These are phyloP conservation scores for Orchestia grillus DNA, from an alignment of 1,140 invertebrate genomes.

Conservation along the genomic window DNA sequence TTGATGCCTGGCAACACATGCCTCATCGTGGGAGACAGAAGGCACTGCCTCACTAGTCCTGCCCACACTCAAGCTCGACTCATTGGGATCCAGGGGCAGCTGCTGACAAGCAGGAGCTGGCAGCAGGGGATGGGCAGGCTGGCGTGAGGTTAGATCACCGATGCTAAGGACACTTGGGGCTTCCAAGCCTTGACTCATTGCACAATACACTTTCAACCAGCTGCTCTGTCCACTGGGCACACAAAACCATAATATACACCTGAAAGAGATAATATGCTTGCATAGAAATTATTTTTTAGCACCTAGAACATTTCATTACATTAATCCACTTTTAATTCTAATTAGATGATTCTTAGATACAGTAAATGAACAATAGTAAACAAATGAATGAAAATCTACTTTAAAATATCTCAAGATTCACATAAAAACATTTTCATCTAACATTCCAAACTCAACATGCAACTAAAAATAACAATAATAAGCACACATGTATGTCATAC, in stretches of 20 bases:
- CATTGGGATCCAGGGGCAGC: not conserved
- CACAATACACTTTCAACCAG: not conserved
- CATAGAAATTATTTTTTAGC: not conserved
- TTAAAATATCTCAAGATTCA: not conserved
- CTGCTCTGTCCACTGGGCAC: not conserved
- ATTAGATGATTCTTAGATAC: not conserved
- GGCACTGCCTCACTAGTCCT: not conserved
- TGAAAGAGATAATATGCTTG: not conserved
- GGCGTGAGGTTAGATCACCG: not conserved
- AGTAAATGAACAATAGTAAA: not conserved
- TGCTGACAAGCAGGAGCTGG: not conserved
- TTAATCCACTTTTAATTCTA: not conserved
- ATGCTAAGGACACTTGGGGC: not conserved
- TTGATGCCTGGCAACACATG: not conserved
- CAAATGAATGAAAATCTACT: not conserved
- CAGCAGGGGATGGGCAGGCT: not conserved
- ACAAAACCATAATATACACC: not conserved
- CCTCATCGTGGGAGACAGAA: not conserved
- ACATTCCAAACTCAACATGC: too few species aligned
- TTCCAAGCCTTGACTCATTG: constrained; percentile 55
- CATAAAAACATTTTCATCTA: not conserved
- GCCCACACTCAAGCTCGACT: not conserved
- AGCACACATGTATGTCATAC: too few species aligned
- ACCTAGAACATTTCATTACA: not conserved
- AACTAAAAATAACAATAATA: too few species aligned